Base-by-base conservation (phyloP, 92 coral and sea anemone genomes). In the Palythoa grandiflora region DNA sequence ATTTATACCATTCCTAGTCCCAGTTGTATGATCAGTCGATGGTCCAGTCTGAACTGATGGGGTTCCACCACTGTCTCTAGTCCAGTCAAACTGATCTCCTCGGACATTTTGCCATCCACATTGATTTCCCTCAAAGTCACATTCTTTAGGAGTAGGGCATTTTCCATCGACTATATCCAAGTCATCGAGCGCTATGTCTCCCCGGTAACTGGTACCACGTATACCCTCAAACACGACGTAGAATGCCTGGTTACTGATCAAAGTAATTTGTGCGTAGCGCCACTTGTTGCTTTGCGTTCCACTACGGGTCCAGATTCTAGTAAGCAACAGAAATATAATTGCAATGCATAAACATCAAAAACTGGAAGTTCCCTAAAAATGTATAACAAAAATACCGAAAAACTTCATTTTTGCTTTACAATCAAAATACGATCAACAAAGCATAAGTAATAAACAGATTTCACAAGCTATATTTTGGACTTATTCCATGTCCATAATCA, bases 251-350 rank as follows among this genome's bases (percentile, higher is more conserved):
- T 88, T 93, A 68, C 99, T 96, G 83, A 96, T 89, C 83, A 97
- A 89, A 63, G 93, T 91, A 8, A 94, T 92, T 74, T 92, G 97
- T 9, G 94, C 95, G 36, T 95, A 94, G 53, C 98, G 98, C 99
- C 99, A 97, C 50, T 80, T 87, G 92, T 97, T 97, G 59, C 99
- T 96, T 75, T 97, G 99, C 28, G 99, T 97, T 47, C 99, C 99
- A 51, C 88, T 81, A 35, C 99, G 96, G 74, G 92, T 87, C 99
- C 98, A 97, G 38, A 97, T 84, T 85, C 99, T 97, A 51, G 16
- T 1, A 55, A 35, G 37, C 44, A 61, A 28, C 1, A 44, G 52
- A 17, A 44, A 50, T 9, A 74, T 14, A 36, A 44, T 40, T 36
- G 37, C 8, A 12, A 8, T 0, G 35, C 15, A 16, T 14, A 14